Evolutionary conservation across 2,113 vertebrate species (phyloP).

Genomic region (Poecilia latipinna): DNA sequence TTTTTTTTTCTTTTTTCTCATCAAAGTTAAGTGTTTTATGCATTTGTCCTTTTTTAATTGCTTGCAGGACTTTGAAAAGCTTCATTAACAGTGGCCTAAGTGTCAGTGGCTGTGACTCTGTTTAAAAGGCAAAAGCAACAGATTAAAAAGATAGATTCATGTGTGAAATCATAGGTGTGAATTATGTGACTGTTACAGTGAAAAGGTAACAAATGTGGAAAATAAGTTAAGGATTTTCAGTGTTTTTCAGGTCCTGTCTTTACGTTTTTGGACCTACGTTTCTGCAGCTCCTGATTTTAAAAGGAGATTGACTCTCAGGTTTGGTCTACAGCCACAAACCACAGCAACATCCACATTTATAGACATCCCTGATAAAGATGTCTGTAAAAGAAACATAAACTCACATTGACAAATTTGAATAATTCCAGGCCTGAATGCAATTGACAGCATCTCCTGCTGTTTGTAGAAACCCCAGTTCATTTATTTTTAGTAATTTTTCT

Average conservation of each 20-base stretch:
- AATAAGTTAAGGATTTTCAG: background rate
- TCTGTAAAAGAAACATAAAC: too few species aligned
- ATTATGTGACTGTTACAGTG: background rate
- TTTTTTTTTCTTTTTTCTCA: background rate
- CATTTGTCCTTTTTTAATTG: background rate
- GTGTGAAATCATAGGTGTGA: background rate
- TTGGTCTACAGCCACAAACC: too few species aligned
- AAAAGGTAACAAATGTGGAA: background rate
- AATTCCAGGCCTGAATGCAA: too few species aligned
- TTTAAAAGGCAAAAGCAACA: background rate
- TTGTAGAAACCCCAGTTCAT: background rate
- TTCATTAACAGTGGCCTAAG: background rate
- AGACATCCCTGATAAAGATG: too few species aligned
- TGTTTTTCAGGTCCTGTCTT: background rate
- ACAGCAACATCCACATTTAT: too few species aligned
- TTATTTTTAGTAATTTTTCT: background rate
- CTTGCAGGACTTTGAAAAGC: background rate
- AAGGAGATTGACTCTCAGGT: too few species aligned
- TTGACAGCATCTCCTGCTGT: too few species aligned
- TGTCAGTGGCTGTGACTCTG: background rate
- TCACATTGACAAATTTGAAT: too few species aligned
- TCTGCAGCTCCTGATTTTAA: too few species aligned
- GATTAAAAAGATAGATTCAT: background rate
- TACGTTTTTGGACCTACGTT: background rate
- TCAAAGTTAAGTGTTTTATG: background rate